These are phyloP conservation scores for Pelobates fuscus DNA, from an alignment of 2,113 vertebrate genomes.

Conservation along the genomic window DNA sequence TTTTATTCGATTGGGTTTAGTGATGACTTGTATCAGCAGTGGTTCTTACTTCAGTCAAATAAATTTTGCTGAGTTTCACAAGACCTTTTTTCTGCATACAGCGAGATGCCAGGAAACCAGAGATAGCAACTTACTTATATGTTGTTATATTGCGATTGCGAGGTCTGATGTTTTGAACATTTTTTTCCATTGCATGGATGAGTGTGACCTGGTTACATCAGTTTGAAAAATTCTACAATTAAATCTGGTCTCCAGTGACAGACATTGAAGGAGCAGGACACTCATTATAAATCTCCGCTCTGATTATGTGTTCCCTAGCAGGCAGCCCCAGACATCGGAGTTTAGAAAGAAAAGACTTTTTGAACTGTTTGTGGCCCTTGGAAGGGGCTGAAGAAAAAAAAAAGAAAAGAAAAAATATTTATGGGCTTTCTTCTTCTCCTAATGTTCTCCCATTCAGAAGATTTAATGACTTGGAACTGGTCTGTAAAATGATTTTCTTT, in stretches of 20 bases:
- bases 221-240: slow-evolving; percentile 35
- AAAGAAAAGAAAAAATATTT: slow-evolving; percentile 17
- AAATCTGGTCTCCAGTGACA: slow-evolving; percentile 18
- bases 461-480: slow-evolving; percentile 29
- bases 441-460: slow-evolving; percentile 9
- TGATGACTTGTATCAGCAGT: no score
- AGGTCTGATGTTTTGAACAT: slow-evolving; percentile 32
- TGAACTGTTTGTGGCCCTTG: slow-evolving; percentile 12
- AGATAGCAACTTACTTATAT: slow-evolving; percentile 9
- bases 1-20: no score
- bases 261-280: slow-evolving; percentile 20
- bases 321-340: slow-evolving; percentile 15
- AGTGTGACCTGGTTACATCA: slow-evolving; percentile 20
- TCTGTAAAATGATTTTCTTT: slow-evolving; percentile 1
- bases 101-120: no score
- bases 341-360: slow-evolving; percentile 12
- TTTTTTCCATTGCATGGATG: slow-evolving; percentile 17
- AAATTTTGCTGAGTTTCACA: no score
- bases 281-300: slow-evolving; percentile 18
- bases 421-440: background rate
- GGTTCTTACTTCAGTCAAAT: no score
- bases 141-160: slow-evolving; percentile 27
- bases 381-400: slow-evolving; percentile 5
- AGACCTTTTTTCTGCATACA: no score
- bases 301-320: slow-evolving; percentile 19